Conservation (phyloP, 1,140 invertebrate species). For the Acyrthosiphon pisum region DNA sequence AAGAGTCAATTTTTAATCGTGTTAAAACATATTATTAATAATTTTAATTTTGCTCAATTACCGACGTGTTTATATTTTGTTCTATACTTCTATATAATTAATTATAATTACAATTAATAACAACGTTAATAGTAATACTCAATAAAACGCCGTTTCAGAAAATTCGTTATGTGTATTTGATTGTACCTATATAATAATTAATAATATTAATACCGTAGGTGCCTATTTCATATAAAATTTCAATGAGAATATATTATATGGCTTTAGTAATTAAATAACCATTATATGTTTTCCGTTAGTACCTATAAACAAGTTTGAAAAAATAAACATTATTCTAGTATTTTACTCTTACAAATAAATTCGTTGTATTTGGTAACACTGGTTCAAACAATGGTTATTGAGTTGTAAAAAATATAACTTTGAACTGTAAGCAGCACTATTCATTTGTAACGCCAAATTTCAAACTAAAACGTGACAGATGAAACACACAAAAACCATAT, state of each 20-base stretch:
- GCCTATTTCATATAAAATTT: neutral
- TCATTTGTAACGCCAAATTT: neutral
- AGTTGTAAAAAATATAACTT: neutral
- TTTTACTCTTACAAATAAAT: neutral
- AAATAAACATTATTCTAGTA: neutral
- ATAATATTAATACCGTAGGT: neutral
- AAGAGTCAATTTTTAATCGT: neutral
- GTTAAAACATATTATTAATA: neutral
- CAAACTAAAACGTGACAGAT: neutral
- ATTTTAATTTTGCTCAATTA: neutral
- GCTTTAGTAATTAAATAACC: neutral
- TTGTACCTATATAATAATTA: neutral
- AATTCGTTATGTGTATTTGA: neutral
- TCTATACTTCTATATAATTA: neutral
- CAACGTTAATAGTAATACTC: neutral
- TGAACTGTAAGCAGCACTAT: neutral
- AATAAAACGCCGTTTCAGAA: neutral
- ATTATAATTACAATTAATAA: neutral
- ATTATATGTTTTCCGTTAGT: neutral
- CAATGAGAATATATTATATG: neutral
- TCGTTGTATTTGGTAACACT: neutral
- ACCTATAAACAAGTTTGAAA: neutral
- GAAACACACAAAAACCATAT: slow-evolving; percentile 6
- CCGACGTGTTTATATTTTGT: neutral
- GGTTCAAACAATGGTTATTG: neutral